Percentiles rank a stretch among this genome's conserved stretches.
Evolutionary conservation across 1,140 invertebrate genomes (phyloP).

Genomic region (Luehdorfia chinensis): DNA sequence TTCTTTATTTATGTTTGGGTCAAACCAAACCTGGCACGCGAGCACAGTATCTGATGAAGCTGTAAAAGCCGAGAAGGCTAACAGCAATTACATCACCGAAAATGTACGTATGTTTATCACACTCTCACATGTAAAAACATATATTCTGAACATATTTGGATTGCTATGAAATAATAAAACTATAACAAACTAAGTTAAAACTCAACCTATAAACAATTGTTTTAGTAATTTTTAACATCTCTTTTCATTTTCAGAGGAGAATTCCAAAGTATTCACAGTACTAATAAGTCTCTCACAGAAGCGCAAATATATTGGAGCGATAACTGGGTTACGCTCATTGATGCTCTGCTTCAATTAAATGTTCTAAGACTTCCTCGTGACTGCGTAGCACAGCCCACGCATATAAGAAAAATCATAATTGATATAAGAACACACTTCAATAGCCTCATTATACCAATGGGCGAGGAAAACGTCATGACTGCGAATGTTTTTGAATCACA

Average conservation of each 20-base stretch:
- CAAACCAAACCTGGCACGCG: no score
- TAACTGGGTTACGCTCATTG: constrained; percentile 41
- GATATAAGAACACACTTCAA: constrained; percentile 21
- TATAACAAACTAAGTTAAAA: no score
- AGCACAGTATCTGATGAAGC: no score
- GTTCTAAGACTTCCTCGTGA: constrained; percentile 22
- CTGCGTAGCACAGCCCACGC: constrained; percentile 22
- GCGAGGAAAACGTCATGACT: constrained; percentile 3
- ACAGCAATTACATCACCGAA: no score
- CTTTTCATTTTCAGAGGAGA: constrained; percentile 26
- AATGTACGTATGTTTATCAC: no score
- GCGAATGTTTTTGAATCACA: constrained; percentile 15
- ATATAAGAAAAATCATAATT: constrained; percentile 31
- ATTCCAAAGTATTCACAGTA: constrained; percentile 33
- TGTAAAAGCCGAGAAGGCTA: no score
- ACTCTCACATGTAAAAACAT: no score
- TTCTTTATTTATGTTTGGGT: no score
- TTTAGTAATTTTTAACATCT: no score
- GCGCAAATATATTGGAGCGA: constrained; percentile 32
- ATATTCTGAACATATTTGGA: no score
- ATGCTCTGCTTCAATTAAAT: constrained; percentile 37
- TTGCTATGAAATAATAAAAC: no score
- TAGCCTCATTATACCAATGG: background rate
- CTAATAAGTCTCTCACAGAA: constrained; percentile 25
- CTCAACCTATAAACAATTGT: no score